phyloP scores from a whole-genome alignment of 1,140 invertebrate genomes.

The Drosophila erecta region DNA sequence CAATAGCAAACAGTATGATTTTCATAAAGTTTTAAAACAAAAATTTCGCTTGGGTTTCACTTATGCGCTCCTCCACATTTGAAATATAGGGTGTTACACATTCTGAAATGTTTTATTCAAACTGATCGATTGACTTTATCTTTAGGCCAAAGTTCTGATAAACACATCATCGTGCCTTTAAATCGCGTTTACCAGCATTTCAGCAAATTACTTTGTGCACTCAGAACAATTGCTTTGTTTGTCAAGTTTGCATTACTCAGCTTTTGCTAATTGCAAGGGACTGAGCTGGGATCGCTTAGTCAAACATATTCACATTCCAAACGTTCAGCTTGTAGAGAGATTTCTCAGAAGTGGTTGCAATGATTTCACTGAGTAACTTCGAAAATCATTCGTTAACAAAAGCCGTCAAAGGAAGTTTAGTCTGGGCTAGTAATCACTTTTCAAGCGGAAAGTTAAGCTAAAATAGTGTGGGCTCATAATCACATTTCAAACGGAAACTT shows the following conservation, averaged over 20 bases:
- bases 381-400: neutral
- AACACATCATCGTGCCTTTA: neutral
- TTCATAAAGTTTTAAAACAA: conserved; percentile 32
- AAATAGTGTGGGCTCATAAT: too few relatives aligned
- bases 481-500: too few relatives aligned
- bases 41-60: conserved; percentile 17
- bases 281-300: conserved; percentile 10
- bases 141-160: neutral
- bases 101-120: neutral
- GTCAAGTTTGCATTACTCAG: conserved; percentile 43
- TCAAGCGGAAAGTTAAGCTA: too few relatives aligned
- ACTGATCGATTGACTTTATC: neutral
- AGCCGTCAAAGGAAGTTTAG: neutral
- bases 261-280: conserved; percentile 9
- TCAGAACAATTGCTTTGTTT: conserved; percentile 33
- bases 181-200: conserved; percentile 10
- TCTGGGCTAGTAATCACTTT: too few relatives aligned
- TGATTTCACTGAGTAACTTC: neutral
- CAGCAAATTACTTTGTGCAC: conserved; percentile 5
- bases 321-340: neutral
- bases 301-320: neutral
- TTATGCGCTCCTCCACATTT: neutral
- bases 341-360: neutral
- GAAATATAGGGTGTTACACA: neutral
- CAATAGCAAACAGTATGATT: conserved; percentile 12